Conservation (phyloP, 92 coral and sea anemone genomes). For the Zoanthus solanderi region DNA sequence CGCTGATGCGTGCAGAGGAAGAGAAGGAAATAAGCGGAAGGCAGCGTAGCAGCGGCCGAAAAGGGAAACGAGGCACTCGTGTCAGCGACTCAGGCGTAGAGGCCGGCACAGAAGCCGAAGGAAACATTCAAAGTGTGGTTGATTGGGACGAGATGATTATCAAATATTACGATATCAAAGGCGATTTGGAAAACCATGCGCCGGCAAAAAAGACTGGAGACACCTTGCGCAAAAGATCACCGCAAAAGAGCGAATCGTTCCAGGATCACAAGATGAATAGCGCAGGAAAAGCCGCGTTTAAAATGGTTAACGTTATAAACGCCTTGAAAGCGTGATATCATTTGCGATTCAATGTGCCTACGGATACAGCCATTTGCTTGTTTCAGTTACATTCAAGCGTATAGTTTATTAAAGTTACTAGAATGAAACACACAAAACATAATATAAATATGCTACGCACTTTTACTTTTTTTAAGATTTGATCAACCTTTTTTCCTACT, state of each 20-base stretch:
- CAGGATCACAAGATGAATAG: not conserved
- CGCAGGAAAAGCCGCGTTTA: not conserved
- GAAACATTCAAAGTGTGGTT: constrained; percentile 77
- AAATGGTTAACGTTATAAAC: constrained; percentile 20
- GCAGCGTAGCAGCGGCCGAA: constrained; percentile 2
- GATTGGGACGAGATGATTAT: constrained; percentile 79
- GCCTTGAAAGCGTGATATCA: constrained; percentile 26
- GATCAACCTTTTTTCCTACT: not conserved
- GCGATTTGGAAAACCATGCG: constrained; percentile 49
- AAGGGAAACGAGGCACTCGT: constrained; percentile 15
- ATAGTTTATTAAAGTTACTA: not conserved
- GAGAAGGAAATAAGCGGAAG: constrained; percentile 29
- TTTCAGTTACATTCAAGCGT: not conserved
- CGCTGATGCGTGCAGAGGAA: constrained; percentile 69
- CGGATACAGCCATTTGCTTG: not conserved
- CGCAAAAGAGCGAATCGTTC: constrained; percentile 10
- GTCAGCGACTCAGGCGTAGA: constrained; percentile 51
- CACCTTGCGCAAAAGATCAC: constrained; percentile 25
- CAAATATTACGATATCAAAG: constrained; percentile 79
- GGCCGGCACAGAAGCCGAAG: constrained; percentile 47
- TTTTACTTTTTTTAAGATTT: not conserved
- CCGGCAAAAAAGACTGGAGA: constrained; percentile 36
- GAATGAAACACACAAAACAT: not conserved
- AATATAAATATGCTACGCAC: not conserved
- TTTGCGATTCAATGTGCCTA: not conserved